A percentile compares a stretch with the other conserved stretches of the same genome.
These are phyloP conservation scores for Neolamprologus devosi DNA, from an alignment of 2,113 vertebrate species.

Conservation along the genomic window DNA sequence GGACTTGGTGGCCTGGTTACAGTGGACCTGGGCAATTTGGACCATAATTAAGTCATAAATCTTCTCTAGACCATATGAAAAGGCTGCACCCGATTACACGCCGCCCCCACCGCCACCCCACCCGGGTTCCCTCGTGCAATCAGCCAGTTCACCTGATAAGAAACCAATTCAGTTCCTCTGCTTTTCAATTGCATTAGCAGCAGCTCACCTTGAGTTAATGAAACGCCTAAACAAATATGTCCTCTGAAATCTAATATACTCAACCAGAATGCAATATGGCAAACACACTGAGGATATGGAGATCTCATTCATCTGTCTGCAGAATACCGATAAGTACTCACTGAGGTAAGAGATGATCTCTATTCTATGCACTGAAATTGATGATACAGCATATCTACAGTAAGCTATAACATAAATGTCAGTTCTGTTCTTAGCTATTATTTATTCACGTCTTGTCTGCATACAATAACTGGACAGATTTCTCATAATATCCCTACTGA, in stretches of 20 bases:
- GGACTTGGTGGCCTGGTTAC: slow-evolving; percentile 33
- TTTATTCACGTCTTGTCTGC: not conserved
- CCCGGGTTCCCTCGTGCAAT: slow-evolving; percentile 39
- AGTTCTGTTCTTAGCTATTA: not conserved
- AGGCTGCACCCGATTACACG: slow-evolving; percentile 30
- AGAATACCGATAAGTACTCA: not conserved
- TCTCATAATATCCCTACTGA: not conserved
- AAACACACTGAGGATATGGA: not conserved
- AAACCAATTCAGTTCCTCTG: slow-evolving; percentile 40
- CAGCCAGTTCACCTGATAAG: slow-evolving; percentile 51
- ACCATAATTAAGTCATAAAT: slow-evolving; percentile 76
- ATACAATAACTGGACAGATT: not conserved
- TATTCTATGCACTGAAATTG: not conserved
- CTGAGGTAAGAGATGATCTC: not conserved
- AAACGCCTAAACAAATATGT: slow-evolving; percentile 64
- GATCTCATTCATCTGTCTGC: not conserved
- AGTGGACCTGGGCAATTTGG: slow-evolving; percentile 53
- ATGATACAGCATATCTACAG: not conserved
- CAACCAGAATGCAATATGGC: not conserved
- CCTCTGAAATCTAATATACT: slow-evolving; percentile 33
- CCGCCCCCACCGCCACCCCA: not conserved
- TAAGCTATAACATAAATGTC: not conserved
- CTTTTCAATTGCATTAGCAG: slow-evolving; percentile 21
- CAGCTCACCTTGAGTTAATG: slow-evolving; percentile 62
- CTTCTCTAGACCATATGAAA: slow-evolving; percentile 53